Evolutionary conservation across 2,888 invertebrate genomes (phyloP).

Genomic region (Choristoneura rosaceana): DNA sequence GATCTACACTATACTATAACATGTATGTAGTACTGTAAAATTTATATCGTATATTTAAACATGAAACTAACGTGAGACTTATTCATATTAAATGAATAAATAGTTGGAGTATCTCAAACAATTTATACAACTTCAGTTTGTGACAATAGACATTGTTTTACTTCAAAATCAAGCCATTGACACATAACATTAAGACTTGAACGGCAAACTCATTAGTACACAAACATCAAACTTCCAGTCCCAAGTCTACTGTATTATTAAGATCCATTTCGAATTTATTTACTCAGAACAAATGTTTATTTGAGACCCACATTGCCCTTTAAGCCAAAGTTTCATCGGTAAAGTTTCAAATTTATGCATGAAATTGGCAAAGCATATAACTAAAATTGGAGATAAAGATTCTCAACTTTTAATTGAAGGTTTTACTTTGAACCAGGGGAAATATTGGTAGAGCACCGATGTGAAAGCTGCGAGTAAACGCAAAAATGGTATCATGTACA

Average conservation of each 20-base stretch:
- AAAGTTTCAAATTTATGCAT: conserved; percentile 18
- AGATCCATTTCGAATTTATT: conserved; percentile 27
- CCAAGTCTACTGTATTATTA: conserved; percentile 22
- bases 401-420: neutral
- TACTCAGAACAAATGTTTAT: conserved; percentile 20
- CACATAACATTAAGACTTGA: conserved; percentile 19
- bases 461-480: too few relatives aligned
- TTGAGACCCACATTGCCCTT: conserved; percentile 13
- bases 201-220: conserved; percentile 12
- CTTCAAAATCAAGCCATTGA: conserved; percentile 14
- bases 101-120: neutral
- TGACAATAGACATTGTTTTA: conserved; percentile 5
- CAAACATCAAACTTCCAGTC: conserved; percentile 13
- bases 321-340: conserved; percentile 4
- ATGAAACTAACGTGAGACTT: too few relatives aligned
- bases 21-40: neutral
- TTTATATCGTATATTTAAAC: neutral
- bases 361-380: conserved; percentile 7
- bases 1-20: neutral
- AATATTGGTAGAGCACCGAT: neutral
- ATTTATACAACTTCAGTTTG: neutral
- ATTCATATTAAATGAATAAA: neutral
- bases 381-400: neutral
- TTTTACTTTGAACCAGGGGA: neutral
- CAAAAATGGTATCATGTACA: too few relatives aligned